These are phyloP conservation scores for Oenanthe melanoleuca DNA, from an alignment of 2,113 vertebrate species.

Conservation along the genomic window DNA sequence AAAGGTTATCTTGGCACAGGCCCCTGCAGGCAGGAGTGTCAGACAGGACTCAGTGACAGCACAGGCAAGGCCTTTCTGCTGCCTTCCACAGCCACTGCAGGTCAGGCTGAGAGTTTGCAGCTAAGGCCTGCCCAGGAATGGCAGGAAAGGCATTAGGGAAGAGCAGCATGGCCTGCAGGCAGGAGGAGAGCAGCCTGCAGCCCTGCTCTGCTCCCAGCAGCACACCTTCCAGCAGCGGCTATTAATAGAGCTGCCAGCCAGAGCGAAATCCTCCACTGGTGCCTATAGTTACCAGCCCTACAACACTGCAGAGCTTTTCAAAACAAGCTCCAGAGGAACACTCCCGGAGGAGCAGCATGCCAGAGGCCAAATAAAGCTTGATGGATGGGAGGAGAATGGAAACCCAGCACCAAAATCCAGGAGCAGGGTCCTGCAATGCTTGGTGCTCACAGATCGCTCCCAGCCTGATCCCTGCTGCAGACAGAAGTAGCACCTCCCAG, in stretches of 20 bases:
- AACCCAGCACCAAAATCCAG: not conserved
- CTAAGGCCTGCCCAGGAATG: not conserved
- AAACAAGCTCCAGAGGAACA: conserved; percentile 36
- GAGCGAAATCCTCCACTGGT: not conserved
- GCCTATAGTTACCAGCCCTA: conserved; percentile 61
- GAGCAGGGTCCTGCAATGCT: fast-evolving
- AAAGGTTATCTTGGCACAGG: not conserved
- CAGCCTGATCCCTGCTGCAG: not conserved
- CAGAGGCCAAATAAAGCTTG: conserved; percentile 31
- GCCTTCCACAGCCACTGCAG: not conserved
- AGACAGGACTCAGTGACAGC: not conserved
- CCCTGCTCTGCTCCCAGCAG: not conserved
- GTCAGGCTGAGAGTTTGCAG: not conserved
- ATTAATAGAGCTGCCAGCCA: not conserved
- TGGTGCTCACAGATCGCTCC: fast-evolving
- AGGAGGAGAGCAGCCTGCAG: not conserved
- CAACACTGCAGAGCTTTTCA: conserved; percentile 29
- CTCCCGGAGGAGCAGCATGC: not conserved
- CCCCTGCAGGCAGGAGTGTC: fast-evolving
- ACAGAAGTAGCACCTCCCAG: not conserved
- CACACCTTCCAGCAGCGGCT: not conserved
- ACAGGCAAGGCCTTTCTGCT: fast-evolving
- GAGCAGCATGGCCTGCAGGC: fast-evolving
- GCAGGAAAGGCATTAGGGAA: not conserved
- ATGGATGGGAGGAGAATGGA: not conserved